Base-by-base conservation (phyloP, 2,113 vertebrate species). In the Eonycteris spelaea region DNA sequence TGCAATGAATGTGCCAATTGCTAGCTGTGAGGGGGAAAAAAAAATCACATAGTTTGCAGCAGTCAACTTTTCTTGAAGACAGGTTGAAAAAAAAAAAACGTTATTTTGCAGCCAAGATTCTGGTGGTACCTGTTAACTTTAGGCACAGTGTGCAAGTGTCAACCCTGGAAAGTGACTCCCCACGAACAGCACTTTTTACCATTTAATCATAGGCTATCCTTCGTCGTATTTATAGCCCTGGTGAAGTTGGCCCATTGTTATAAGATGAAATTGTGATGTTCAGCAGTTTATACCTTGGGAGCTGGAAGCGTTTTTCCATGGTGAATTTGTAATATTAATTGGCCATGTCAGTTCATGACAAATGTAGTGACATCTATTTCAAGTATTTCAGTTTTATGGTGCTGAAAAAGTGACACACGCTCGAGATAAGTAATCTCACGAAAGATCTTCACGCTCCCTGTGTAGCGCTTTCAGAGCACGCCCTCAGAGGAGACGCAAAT, bases 271-370 rank as follows among this genome's bases (percentile, higher is more conserved):
- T 97, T 96, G 96, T 96, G 97, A 92, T 97, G 96, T 96, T 97
- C 97, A 98, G 97, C 97, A 98, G 96, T 97, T 98, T 96, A 92
- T 97, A 96, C 96, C 96, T 97, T 95, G 71, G 95, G 97, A 98
- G 97, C 97, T 97, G 93, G 95, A 93, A 97, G 97, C 95, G 24
- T 95, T 97, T 97, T 91, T 97, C 97, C 97, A 92, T 90, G 97
- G 97, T 93, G 97, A 95, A 97, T 98, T 98, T 98, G 97, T 98
- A 97, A 97, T 98, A 98, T 97, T 98, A 98, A 98, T 98, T 97
- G 97, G 96, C 97, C 97, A 82, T 98, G 97, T 97, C 97, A 98
- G 95, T 94, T 97, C 95, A 1, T 97, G 97, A 97, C 97, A 98
- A 97, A 97, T 97, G 97, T 87, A 93, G 97, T 98, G 97, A 98